Percentiles rank a stretch among this genome's conserved stretches.
Evolutionary conservation across 2,113 vertebrate genomes (phyloP).

Genomic region (Elephantulus edwardii): DNA sequence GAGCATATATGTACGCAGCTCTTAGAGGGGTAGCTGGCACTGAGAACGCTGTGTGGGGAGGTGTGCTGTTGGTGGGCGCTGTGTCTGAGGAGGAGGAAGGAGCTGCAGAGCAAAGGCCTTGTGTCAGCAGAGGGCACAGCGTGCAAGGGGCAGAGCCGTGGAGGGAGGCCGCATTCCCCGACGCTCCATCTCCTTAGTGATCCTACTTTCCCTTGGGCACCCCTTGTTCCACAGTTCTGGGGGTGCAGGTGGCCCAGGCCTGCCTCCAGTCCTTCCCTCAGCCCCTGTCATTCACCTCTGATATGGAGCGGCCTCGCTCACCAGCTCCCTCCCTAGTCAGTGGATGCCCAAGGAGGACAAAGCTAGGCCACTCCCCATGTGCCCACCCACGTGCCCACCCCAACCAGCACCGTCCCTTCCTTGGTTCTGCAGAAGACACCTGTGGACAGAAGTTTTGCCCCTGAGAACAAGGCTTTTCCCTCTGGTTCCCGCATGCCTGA

Average conservation of each 20-base stretch:
- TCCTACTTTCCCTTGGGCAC: not conserved
- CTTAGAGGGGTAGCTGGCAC: too few species aligned
- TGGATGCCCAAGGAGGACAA: not conserved
- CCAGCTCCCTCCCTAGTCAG: not conserved
- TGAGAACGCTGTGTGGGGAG: too few species aligned
- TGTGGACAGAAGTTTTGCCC: not conserved
- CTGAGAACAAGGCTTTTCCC: too few species aligned
- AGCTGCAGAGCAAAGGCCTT: not conserved
- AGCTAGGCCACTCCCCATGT: not conserved
- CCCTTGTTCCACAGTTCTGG: not conserved
- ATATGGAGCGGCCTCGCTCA: not conserved
- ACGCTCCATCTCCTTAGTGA: not conserved
- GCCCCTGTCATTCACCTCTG: not conserved
- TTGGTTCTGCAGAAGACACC: not conserved
- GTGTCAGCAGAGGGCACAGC: not conserved
- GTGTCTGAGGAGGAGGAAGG: not conserved
- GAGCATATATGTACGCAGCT: too few species aligned
- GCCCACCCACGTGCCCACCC: not conserved
- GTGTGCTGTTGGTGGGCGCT: not conserved
- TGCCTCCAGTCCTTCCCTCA: not conserved
- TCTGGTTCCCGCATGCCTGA: not conserved
- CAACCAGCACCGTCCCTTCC: not conserved
- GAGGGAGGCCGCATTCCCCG: not conserved
- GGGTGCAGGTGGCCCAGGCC: not conserved
- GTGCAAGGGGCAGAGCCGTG: not conserved